Percentiles rank a stretch among this genome's conserved stretches.
Evolutionary conservation across 2,797 vertebrate species (phyloP).

Genomic region (Sciurus carolinensis): DNA sequence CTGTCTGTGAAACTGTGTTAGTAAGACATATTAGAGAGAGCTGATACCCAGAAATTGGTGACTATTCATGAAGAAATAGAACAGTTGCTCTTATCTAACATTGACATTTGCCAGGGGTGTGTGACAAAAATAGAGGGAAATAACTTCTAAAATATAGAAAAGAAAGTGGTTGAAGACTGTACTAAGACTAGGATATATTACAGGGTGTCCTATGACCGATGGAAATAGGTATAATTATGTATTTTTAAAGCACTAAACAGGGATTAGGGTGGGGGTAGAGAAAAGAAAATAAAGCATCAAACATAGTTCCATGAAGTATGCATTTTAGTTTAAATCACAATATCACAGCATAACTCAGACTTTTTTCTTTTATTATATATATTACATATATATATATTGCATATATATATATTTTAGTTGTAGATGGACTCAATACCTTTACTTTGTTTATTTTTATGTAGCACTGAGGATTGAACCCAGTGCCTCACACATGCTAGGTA

Average conservation of each 20-base stretch:
- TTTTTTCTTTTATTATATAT: not conserved
- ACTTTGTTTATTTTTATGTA: too few relatives aligned
- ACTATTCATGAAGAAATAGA: not conserved
- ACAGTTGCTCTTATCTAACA: not conserved
- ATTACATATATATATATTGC: too few relatives aligned
- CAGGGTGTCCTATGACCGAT: not conserved
- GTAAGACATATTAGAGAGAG: slow-evolving; percentile 24
- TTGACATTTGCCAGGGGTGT: not conserved
- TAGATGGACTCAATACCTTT: too few relatives aligned
- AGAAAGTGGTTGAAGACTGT: not conserved
- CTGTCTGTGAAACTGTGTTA: not conserved
- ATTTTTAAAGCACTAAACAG: not conserved
- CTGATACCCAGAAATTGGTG: not conserved
- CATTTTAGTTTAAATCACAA: slow-evolving; percentile 22
- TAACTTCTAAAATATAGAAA: slow-evolving; percentile 28
- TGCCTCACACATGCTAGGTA: too few relatives aligned
- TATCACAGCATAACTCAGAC: not conserved
- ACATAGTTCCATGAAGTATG: not conserved
- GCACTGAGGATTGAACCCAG: too few relatives aligned
- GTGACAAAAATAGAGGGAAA: not conserved
- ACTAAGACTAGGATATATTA: slow-evolving; percentile 5
- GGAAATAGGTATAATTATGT: slow-evolving; percentile 9
- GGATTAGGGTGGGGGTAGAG: too few relatives aligned
- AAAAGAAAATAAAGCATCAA: not conserved
- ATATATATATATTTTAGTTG: too few relatives aligned